Conservation (phyloP, 2,113 vertebrate genomes). For the Prochilodus magdalenae region DNA sequence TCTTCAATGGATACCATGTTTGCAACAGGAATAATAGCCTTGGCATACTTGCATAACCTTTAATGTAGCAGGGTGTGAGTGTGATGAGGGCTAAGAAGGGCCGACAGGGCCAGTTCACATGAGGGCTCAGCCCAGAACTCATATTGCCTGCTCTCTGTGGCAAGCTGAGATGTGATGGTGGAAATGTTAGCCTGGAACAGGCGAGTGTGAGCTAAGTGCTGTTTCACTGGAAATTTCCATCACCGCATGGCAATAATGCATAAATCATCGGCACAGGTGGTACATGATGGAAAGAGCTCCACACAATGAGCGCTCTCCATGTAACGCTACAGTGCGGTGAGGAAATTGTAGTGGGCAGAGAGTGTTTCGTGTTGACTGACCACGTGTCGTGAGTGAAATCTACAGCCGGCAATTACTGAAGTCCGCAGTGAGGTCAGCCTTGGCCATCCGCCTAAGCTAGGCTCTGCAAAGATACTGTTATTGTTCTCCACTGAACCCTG, state of each 20-base stretch:
- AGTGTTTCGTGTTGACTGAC: background rate
- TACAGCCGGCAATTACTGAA: background rate
- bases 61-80: background rate
- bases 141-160: background rate
- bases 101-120: background rate
- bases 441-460: background rate
- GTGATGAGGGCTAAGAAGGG: background rate
- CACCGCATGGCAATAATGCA: background rate
- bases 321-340: background rate
- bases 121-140: background rate
- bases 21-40: constrained; percentile 19
- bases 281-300: constrained; percentile 8
- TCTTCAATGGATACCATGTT: background rate
- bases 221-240: background rate
- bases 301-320: background rate
- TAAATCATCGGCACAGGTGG: constrained; percentile 12
- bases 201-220: background rate
- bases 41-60: constrained; percentile 10
- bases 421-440: constrained; percentile 8
- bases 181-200: constrained; percentile 24
- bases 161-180: background rate
- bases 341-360: background rate
- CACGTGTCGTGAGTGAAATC: background rate
- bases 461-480: background rate
- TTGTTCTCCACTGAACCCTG: constrained; percentile 7